Percentiles rank a stretch among this genome's conserved stretches.
Evolutionary conservation across 2,888 invertebrate species (phyloP).

Genomic region (Andricus quercusramuli): DNA sequence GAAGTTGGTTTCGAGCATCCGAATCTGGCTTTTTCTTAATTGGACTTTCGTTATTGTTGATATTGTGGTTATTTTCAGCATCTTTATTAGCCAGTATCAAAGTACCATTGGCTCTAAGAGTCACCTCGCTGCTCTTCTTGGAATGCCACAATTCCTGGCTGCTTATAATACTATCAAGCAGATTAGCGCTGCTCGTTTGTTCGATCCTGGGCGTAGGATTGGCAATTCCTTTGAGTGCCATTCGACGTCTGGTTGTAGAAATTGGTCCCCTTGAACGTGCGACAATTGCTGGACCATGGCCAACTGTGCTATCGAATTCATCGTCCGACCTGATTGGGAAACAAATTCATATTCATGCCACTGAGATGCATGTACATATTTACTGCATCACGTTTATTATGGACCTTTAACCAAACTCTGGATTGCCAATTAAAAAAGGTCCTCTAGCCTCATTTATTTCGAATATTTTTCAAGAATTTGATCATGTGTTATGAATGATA

Average conservation of each 20-base stretch:
- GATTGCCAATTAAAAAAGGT: background rate
- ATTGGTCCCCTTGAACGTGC: constrained; percentile 65
- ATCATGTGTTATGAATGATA: background rate
- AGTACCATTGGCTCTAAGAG: constrained; percentile 83
- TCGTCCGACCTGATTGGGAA: constrained; percentile 58
- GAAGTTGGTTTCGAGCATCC: constrained; percentile 17
- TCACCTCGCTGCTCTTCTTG: constrained; percentile 81
- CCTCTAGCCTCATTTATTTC: background rate
- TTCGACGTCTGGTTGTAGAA: constrained; percentile 68
- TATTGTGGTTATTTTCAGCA: constrained; percentile 57
- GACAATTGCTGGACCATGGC: constrained; percentile 65
- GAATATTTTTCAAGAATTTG: background rate
- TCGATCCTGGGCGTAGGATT: constrained; percentile 52
- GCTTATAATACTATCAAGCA: constrained; percentile 86
- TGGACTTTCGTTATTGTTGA: constrained; percentile 66
- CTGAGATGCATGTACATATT: constrained; percentile 33
- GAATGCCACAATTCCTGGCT: constrained; percentile 87
- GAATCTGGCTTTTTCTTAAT: constrained; percentile 62
- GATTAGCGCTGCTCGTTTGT: constrained; percentile 44
- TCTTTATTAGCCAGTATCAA: constrained; percentile 80
- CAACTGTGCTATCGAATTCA: constrained; percentile 56
- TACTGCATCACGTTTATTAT: constrained; percentile 1
- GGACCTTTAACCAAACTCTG: background rate
- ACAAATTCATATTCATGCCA: constrained; percentile 41
- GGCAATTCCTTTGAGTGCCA: constrained; percentile 68